Conservation (phyloP, 2,888 invertebrate genomes). For the Callyntrura guangdongensis region DNA sequence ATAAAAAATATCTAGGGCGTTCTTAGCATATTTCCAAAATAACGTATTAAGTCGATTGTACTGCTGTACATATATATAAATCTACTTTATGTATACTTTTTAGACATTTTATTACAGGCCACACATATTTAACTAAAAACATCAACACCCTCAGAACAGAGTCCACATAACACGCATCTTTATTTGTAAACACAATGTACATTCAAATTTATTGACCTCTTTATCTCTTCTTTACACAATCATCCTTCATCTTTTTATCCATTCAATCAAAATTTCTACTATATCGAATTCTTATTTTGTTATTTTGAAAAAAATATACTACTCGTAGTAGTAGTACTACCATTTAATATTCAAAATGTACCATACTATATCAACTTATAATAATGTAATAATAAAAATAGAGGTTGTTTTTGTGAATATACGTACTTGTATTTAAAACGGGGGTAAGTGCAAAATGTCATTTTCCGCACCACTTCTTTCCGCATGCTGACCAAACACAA, state of each 20-base stretch:
- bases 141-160: conserved; percentile 4
- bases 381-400: conserved; percentile 31
- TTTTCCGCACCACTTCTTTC: conserved; percentile 69
- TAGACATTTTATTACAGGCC: background rate
- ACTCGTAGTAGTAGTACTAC: too few relatives aligned
- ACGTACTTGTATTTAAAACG: conserved; percentile 60
- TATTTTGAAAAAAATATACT: conserved; percentile 3
- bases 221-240: conserved; percentile 41
- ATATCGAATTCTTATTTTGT: background rate
- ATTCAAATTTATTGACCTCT: conserved; percentile 38
- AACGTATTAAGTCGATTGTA: background rate
- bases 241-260: conserved; percentile 26
- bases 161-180: conserved; percentile 32
- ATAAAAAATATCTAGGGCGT: background rate
- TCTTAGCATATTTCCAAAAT: background rate
- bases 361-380: background rate
- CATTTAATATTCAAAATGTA: conserved; percentile 23
- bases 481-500: conserved; percentile 64
- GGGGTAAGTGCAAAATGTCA: conserved; percentile 72
- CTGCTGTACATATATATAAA: background rate
- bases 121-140: background rate
- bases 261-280: conserved; percentile 27
- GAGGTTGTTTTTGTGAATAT: conserved; percentile 64
- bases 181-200: conserved; percentile 36
- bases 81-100: background rate